Percentiles rank a stretch among this genome's conserved stretches.
Conservation (phyloP, 2,113 vertebrate genomes). For the Balaeniceps rex region DNA sequence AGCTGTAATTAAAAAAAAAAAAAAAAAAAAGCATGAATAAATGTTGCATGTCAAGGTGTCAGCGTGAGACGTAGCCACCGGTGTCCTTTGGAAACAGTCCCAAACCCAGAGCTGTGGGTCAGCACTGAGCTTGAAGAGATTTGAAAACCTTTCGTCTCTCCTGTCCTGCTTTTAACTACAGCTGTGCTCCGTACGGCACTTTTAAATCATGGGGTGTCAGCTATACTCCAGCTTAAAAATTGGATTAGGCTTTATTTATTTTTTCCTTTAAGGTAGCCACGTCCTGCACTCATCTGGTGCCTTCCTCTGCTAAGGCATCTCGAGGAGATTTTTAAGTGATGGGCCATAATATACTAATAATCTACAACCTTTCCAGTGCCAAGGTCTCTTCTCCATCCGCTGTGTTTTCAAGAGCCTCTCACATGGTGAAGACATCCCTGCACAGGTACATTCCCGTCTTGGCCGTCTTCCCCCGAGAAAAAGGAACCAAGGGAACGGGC, state of each 20-base stretch:
- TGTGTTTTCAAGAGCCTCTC: neutral
- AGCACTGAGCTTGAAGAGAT: neutral
- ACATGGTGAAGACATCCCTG: neutral
- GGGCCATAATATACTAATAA: neutral
- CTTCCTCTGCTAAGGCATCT: conserved; percentile 5
- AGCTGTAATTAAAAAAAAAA: neutral
- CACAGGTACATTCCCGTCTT: neutral
- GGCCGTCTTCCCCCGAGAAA: neutral
- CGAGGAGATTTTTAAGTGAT: neutral
- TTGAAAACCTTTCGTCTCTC: neutral
- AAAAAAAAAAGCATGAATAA: neutral
- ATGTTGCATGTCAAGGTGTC: neutral
- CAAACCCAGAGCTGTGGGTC: neutral
- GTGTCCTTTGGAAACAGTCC: neutral
- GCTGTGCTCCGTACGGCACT: neutral
- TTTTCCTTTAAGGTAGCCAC: neutral
- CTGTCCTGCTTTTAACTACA: neutral
- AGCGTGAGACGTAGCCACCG: neutral
- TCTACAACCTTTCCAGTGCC: neutral
- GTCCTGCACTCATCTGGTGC: neutral
- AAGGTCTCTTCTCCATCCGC: neutral
- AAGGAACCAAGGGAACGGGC: neutral
- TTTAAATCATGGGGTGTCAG: neutral
- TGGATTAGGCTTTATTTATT: neutral
- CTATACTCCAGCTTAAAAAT: conserved; percentile 30